These are phyloP conservation scores for Mythimna ferrago DNA, from an alignment of 2,888 invertebrate species.

Conservation along the genomic window DNA sequence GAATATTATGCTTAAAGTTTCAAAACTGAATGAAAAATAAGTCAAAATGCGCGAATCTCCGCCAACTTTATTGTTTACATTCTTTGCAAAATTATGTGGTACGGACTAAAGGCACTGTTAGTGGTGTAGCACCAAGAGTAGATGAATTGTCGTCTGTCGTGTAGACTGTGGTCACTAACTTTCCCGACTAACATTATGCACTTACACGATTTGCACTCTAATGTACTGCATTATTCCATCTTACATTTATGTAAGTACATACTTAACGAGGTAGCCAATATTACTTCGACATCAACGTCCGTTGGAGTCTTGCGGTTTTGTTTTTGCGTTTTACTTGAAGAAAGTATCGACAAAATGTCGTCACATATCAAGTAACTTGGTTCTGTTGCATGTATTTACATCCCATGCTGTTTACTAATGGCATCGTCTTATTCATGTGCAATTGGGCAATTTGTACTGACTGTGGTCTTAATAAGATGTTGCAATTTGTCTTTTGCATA, in stretches of 20 bases:
- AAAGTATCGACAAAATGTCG: slow-evolving; percentile 35
- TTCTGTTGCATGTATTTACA: slow-evolving; percentile 23
- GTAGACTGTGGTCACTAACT: slow-evolving; percentile 68
- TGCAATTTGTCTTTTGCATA: neutral
- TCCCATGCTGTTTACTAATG: slow-evolving; percentile 14
- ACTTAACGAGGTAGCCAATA: slow-evolving; percentile 20
- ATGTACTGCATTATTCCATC: slow-evolving; percentile 24
- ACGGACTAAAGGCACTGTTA: neutral
- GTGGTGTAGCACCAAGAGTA: slow-evolving; percentile 44
- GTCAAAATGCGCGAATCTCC: neutral
- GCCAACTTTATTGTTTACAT: slow-evolving; percentile 6
- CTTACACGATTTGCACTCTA: slow-evolving; percentile 52
- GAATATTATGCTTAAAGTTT: slow-evolving; percentile 11
- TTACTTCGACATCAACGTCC: slow-evolving; percentile 25
- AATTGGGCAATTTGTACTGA: slow-evolving; percentile 7
- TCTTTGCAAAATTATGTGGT: slow-evolving; percentile 16
- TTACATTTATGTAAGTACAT: slow-evolving; percentile 18
- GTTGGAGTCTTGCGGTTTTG: slow-evolving; percentile 26
- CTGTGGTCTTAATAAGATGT: slow-evolving; percentile 1
- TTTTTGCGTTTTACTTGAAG: slow-evolving; percentile 29
- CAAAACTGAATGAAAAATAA: slow-evolving; percentile 10
- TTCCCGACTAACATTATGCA: slow-evolving; percentile 64
- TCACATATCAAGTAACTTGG: slow-evolving; percentile 21
- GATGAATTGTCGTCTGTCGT: slow-evolving; percentile 61
- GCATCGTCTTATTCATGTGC: slow-evolving; percentile 17